Conservation (phyloP, 1,140 invertebrate genomes). For the Pararge aegeria region DNA sequence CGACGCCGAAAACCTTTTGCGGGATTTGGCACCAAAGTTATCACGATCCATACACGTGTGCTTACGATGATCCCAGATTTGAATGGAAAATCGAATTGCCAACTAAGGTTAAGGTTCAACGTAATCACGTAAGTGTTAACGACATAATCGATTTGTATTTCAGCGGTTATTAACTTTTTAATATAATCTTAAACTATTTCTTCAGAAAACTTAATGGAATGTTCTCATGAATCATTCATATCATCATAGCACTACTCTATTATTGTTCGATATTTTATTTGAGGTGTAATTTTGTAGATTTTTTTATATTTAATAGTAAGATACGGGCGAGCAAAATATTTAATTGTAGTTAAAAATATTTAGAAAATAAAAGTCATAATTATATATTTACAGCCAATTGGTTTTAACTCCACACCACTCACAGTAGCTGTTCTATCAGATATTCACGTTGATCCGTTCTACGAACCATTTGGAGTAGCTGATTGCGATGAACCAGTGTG, state of each 20-base stretch:
- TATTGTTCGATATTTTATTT: too few species aligned
- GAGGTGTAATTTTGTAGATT: too few species aligned
- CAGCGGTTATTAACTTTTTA: conserved; percentile 7
- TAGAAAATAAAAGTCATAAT: too few species aligned
- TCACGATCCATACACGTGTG: conserved; percentile 49
- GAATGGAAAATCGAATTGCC: conserved; percentile 81
- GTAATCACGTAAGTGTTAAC: conserved; percentile 82
- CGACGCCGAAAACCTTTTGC: conserved; percentile 78
- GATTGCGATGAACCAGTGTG: conserved; percentile 88
- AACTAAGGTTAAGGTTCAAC: conserved; percentile 87
- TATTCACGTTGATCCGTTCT: conserved; percentile 89
- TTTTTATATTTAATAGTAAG: too few species aligned
- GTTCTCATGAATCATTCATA: too few species aligned
- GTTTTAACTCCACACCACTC: conserved; percentile 27
- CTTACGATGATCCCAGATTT: conserved; percentile 57
- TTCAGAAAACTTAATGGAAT: too few species aligned
- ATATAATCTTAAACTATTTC: too few species aligned
- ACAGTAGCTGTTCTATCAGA: conserved; percentile 89
- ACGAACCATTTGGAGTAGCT: conserved; percentile 83
- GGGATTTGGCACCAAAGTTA: conserved; percentile 78
- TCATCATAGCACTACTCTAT: too few species aligned
- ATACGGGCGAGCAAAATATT: too few species aligned
- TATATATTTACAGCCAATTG: too few species aligned
- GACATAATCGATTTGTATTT: background rate
- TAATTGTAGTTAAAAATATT: too few species aligned